Evolutionary conservation across 1,140 invertebrate species (phyloP), one percentile per base, ranked within the genome.

Genomic region (Eriosoma lanigerum): DNA sequence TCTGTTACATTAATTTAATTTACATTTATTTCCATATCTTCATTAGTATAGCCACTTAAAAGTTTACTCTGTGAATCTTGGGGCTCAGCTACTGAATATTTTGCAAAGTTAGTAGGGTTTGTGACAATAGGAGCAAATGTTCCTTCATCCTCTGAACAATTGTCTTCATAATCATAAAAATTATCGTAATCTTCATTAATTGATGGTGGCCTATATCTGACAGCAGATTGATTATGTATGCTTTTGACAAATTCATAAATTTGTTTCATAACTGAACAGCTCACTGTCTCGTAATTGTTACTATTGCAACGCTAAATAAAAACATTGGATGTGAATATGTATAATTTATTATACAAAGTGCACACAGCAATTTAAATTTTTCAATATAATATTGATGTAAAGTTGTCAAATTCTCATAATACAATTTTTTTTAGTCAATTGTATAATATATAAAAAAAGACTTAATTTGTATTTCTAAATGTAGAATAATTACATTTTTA

Each of bases 281-380:
- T 78, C 46, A 64, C 75, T 1, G 62, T 78, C 6, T 78, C 62
- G 29, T 66, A 80, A 50, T 29, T 75, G 9, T 64, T 44, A 52
- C 81, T 76, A 29, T 81, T 92, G 83, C 90, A 92, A 9, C 83
- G 50, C 86, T 87, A 82, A 83, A 81, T 44, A 10, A 48, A 76
- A n/a, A n/a, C n/a, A n/a, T n/a, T n/a, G n/a, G n/a, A n/a, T n/a
- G n/a, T n/a, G n/a, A n/a, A n/a, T n/a, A n/a, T n/a, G n/a, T n/a
- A n/a, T n/a, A n/a, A n/a, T n/a, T n/a, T n/a, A n/a, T n/a, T n/a
- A n/a, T n/a, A n/a, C n/a, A n/a, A n/a, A n/a, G n/a, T n/a, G n/a
- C n/a, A n/a, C n/a, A n/a, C n/a, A n/a, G n/a, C n/a, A n/a, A n/a
- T n/a, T n/a, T n/a, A n/a, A n/a, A n/a, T n/a, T n/a, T n/a, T n/a